Evolutionary conservation across 2,888 invertebrate species (phyloP).

Genomic region (Dastarcus helophoroides): DNA sequence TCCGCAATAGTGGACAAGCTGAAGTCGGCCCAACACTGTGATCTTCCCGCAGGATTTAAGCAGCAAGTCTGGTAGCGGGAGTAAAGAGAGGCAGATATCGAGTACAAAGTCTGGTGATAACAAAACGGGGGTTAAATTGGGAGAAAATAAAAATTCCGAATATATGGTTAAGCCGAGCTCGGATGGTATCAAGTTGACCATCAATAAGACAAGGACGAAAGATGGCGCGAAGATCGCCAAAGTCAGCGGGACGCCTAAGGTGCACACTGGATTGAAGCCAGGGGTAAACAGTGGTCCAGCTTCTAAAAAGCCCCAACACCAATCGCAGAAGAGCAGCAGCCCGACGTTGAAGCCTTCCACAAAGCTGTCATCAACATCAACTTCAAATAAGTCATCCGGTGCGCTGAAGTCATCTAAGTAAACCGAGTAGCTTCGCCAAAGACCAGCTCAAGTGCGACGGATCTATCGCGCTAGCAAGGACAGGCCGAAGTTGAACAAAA

Average conservation of each 20-base stretch:
- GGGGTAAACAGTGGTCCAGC: conserved; percentile 81
- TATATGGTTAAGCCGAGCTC: conserved; percentile 84
- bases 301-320: conserved; percentile 61
- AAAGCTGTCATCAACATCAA: conserved; percentile 2
- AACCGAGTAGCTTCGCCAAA: conserved; percentile 3
- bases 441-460: no score
- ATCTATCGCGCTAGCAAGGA: conserved; percentile 37
- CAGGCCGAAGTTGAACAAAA: conserved; percentile 46
- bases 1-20: conserved; percentile 81
- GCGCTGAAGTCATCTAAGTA: conserved; percentile 16
- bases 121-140: conserved; percentile 29
- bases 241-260: conserved; percentile 58
- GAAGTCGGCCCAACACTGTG: conserved; percentile 62
- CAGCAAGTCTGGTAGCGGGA: conserved; percentile 21
- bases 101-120: conserved; percentile 30
- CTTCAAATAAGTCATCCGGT: conserved; percentile 14
- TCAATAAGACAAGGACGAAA: conserved; percentile 75
- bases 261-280: conserved; percentile 69
- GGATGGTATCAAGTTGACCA: conserved; percentile 84
- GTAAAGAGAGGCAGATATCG: conserved; percentile 21
- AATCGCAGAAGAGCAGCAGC: conserved; percentile 7
- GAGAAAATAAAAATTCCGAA: conserved; percentile 58
- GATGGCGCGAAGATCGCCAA: conserved; percentile 42
- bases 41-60: conserved; percentile 40
- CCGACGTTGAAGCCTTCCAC: conserved; percentile 3